Conservation (phyloP, 2,797 vertebrate species). For the Danio jaintianensis region DNA sequence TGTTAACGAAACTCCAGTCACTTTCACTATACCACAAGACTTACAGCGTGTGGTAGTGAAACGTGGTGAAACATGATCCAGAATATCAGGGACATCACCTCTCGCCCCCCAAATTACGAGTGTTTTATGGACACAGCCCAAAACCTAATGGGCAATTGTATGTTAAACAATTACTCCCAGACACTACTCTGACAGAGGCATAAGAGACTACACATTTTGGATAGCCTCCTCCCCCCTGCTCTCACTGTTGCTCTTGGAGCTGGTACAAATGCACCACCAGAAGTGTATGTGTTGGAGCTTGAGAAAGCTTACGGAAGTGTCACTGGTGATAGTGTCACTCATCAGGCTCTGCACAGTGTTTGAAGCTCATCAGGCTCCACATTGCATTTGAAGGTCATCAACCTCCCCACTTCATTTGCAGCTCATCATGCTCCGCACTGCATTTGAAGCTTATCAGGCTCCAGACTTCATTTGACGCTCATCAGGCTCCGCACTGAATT, state of each 20-base stretch:
- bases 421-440: too few relatives aligned
- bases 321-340: slow-evolving; percentile 38
- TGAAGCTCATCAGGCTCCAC: too few relatives aligned
- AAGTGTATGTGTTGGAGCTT: slow-evolving; percentile 17
- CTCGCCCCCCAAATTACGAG: not conserved
- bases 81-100: not conserved
- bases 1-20: not conserved
- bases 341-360: too few relatives aligned
- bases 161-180: slow-evolving; percentile 29
- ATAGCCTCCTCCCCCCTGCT: slow-evolving; percentile 44
- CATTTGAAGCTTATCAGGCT: too few relatives aligned
- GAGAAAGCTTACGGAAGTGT: slow-evolving; percentile 56
- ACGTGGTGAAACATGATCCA: slow-evolving; percentile 37
- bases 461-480: too few relatives aligned
- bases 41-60: slow-evolving; percentile 34
- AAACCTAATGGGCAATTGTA: slow-evolving; percentile 24
- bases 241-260: slow-evolving; percentile 28
- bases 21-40: slow-evolving; percentile 6
- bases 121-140: slow-evolving; percentile 44
- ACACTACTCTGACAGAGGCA: not conserved
- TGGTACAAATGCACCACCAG: slow-evolving; percentile 32
- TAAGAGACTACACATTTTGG: slow-evolving; percentile 27
- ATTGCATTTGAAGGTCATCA: too few relatives aligned
- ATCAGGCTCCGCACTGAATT: too few relatives aligned
- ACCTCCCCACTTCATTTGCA: too few relatives aligned